Evolutionary conservation across 1,140 invertebrate genomes (phyloP), one percentile per base, ranked within the genome.

Genomic region (Drosophila sp.): DNA sequence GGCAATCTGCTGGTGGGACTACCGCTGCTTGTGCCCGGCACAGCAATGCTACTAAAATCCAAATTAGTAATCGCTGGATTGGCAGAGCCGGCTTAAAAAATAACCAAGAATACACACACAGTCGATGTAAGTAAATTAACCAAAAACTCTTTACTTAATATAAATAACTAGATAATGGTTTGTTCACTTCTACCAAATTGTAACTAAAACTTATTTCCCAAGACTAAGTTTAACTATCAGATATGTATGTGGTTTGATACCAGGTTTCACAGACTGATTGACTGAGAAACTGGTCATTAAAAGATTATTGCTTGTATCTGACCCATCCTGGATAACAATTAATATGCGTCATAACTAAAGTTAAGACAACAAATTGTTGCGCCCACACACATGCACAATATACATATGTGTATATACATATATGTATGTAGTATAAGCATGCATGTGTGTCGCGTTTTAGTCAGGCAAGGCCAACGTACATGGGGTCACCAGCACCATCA

Each of bases 1-100:
- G 40, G 67, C 38, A n/a, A n/a, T 63, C 61, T 61, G 29, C 57
- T 61, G 32, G 70, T 91, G 3, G 89, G 71, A 63, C 76, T 89
- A 47, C 68, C 65, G 23, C 77, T 73, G 2, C 93, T 92, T 0
- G 92, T 67, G 23, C 93, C 94, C 55, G 97, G 97, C 54, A 98
- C 94, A 93, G 95, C 94, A 79, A 98, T 98, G 58, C 93, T 94
- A 92, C 97, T 97, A 92, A 98, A 98, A 93, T 98, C 97, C 82
- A 98, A 66, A 29, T 67, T 66, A 38, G 76, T 74, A 25, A 92
- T 85, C 11, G 82, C 67, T 44, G 74, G 61, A 60, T 73, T 79
- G 50, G 40, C 17, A 50, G n/a, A 47, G 8, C 47, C 70, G 38
- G 8, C 38, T 38, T 8, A 38, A 60, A 38, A 5, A n/a, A 29